Percentiles rank a stretch among this genome's conserved stretches.
phyloP scores from a whole-genome alignment of 2,113 vertebrate species.

The Elgaria multicarinata region DNA sequence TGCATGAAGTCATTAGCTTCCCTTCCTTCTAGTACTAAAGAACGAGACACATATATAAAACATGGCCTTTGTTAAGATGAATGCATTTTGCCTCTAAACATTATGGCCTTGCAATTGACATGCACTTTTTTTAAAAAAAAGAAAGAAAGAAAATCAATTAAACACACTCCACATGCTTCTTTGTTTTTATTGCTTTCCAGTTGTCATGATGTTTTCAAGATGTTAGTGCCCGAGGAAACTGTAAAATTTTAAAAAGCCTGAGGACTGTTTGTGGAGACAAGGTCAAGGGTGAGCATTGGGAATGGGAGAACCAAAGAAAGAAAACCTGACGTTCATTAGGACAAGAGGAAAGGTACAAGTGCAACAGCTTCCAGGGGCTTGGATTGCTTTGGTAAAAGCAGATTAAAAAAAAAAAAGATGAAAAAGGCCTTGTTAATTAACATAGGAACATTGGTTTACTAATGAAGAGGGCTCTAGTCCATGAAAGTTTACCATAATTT shows the following conservation, averaged over 20 bases:
- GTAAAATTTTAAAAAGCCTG: slow-evolving; percentile 62
- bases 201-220: slow-evolving; percentile 68
- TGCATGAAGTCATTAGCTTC: neutral
- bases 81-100: slow-evolving; percentile 32
- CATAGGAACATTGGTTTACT: neutral
- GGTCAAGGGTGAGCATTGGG: slow-evolving; percentile 60
- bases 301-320: neutral
- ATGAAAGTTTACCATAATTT: too few species aligned
- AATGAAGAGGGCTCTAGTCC: too few species aligned
- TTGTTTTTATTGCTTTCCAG: slow-evolving; percentile 64
- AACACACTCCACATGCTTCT: slow-evolving; percentile 44
- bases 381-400: neutral
- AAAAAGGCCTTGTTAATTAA: neutral
- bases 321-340: slow-evolving; percentile 35
- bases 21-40: slow-evolving; percentile 5
- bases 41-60: neutral
- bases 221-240: slow-evolving; percentile 46
- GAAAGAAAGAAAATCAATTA: slow-evolving; percentile 39
- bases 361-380: neutral
- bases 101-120: slow-evolving; percentile 43
- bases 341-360: slow-evolving; percentile 42
- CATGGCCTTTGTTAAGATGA: slow-evolving; percentile 23
- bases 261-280: slow-evolving; percentile 35
- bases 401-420: neutral
- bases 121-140: slow-evolving; percentile 9